These are phyloP conservation scores for Salpingus planirostris DNA, from an alignment of 2,888 invertebrate species.

Conservation along the genomic window DNA sequence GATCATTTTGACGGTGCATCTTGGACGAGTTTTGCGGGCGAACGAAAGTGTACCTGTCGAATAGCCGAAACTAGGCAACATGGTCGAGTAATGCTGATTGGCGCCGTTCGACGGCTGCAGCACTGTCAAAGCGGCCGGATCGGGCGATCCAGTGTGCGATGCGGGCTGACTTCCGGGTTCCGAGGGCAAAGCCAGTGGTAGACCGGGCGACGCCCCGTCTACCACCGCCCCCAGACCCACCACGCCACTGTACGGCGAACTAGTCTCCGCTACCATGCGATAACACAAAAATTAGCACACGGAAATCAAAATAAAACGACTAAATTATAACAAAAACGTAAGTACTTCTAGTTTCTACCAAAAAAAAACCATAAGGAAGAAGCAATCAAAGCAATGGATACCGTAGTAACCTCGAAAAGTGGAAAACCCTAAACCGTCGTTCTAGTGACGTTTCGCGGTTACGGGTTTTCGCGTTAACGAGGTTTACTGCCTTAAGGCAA, in stretches of 20 bases:
- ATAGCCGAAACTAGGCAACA: conserved; percentile 63
- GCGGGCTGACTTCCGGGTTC: conserved; percentile 40
- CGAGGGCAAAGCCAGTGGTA: conserved; percentile 42
- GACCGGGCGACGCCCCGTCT: conserved; percentile 44
- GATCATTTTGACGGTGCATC: no score
- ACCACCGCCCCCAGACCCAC: conserved; percentile 38
- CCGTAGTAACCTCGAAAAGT: no score
- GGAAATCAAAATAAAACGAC: conserved; percentile 24
- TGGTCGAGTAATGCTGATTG: conserved; percentile 51
- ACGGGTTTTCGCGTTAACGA: no score
- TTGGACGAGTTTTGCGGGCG: no score
- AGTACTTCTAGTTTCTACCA: no score
- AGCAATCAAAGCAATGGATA: conserved; percentile 6
- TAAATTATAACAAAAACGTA: conserved; percentile 1
- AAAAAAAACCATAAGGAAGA: conserved; percentile 14
- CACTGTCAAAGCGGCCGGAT: conserved; percentile 43
- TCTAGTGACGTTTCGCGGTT: no score
- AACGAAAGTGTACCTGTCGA: conserved; percentile 53
- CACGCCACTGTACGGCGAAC: conserved; percentile 43
- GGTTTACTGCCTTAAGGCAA: no score
- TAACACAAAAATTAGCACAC: conserved; percentile 30
- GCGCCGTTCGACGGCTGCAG: conserved; percentile 52
- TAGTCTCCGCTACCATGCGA: conserved; percentile 39
- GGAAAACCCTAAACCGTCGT: no score
- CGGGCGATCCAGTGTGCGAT: conserved; percentile 45